Base-by-base conservation (phyloP, 2,888 invertebrate species). In the Calameuta filiformis region DNA sequence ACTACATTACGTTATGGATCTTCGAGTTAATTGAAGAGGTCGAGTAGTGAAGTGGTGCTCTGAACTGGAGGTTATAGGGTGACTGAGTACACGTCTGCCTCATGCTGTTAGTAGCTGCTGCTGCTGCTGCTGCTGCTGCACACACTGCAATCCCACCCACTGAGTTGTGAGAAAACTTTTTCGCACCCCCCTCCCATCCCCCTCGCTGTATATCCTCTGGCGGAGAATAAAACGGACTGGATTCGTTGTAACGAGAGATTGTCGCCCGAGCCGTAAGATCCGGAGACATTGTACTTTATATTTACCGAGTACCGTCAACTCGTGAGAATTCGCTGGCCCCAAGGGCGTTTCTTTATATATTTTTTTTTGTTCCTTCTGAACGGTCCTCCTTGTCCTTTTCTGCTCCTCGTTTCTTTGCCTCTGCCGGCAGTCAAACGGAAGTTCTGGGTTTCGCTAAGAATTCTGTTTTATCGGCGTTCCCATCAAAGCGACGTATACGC, bases 1-100 rank as follows among this genome's bases (percentile, higher is more conserved):
- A 2, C 56, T 23, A 23, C 23, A 71, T 12, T 71, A 30, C 0
- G 34, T 71, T 34, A 71, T 34, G 71, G 31, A 71, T 34, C 33
- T 71, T 71, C 71, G 71, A 71, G 71, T 71, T 71, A 71, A 71
- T 71, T 71, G 71, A 71, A 71, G 71, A 56, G 71, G 71, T 71
- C 71, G 71, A 71, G 34, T 71, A 34, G 71, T 34, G 71, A 71
- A 71, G 31, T 3, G 71, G 71, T 9, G 34, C 71, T 31, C 23
- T 15, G 71, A 33, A 71, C 71, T 23, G 71, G 23, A 34, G 71
- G 34, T 71, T 71, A 71, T 31, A 71, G 71, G 34, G 71, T 56
- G 56, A 56, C 56, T 56, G 56, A 56, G 56, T 56, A 23, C 56
- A 56, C 56, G 56, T 56, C 56, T 56, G 56, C 23, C 56, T 56